Base-by-base conservation (phyloP, 2,797 vertebrate species). In the Holocentrus rufus region DNA sequence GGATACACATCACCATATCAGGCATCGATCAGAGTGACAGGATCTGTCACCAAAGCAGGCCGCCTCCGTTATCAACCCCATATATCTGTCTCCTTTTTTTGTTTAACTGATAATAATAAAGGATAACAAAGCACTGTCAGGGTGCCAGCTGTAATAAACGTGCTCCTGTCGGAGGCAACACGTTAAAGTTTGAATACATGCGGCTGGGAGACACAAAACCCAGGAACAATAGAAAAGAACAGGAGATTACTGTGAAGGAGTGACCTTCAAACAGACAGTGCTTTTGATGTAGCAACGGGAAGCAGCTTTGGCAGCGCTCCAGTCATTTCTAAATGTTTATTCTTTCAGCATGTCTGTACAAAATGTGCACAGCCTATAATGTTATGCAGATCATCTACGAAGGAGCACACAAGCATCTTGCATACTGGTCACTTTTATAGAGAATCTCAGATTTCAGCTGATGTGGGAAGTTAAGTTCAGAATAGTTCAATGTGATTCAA, bases 81-180 rank as follows among this genome's bases (percentile, higher is more conserved):
- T 76, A 85, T 82, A 85, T 86, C 77, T 1, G 34, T 74, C 75
- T 83, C 52, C 65, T 80, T 88, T 79, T 81, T 71, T 27, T n/a
- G n/a, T n/a, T n/a, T 64, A 15, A 72, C 85, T 84, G 87, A 89
- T 90, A 87, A 87, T 86, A 79, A 80, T 78, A 54, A 20, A 14
- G 46, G 79, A 88, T 82, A 87, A 85, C 81, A 88, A 88, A 85
- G 79, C 60, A 67, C 61, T n/a, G 79, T 82, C 42, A 69, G 57
- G 17, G 30, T 80, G 85, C 88, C 88, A 92, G 85, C 44, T 47
- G 85, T 57, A 75, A 88, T 91, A 92, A 93, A 93, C 61, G 44
- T 79, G 44, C 60, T 34, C 50, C 74, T 54, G 70, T 69, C 47
- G 20, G 46, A 76, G 30, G 58, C 77, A 80, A 74, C 47, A 30